Evolutionary conservation across 2,888 invertebrate genomes (phyloP), one percentile per base, ranked within the genome.

Genomic region (Atrina japonica): DNA sequence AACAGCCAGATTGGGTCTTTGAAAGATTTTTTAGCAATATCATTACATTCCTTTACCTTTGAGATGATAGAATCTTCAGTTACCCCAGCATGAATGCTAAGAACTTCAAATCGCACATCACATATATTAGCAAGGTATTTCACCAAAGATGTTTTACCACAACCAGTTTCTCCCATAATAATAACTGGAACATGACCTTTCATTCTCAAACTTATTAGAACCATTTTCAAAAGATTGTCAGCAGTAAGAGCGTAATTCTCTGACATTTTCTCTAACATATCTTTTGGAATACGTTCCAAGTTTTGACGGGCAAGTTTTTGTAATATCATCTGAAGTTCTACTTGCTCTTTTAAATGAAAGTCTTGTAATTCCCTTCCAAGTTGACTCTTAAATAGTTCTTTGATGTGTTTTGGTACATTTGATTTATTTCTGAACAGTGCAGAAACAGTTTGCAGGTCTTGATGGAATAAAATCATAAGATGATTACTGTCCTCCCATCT

Each of bases 131-230:
- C 77, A 2, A 83, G 73, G 55, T 77, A 83, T 21, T 76, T 58
- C 16, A 84, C 77, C 0, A 84, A 71, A 3, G 82, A 82, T 6
- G 84, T 84, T 70, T 84, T 84, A 9, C 84, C 84, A 77, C 84
- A 84, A 2, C 84, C 84, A 2, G 84, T 84, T 69, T 84, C 84
- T 11, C 84, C 83, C 83, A 84, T 84, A 1, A 84, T 73, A 14
- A 84, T 58, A 2, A 84, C 78, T 40, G 84, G 84, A 6, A 83
- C 72, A 35, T 66, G 50, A 14, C 80, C 76, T 61, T 76, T 77
- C 1, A 82, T 59, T 27, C 83, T 63, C 16, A 83, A 61, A 21
- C 74, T 64, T 11, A 83, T 79, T 16, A 83, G 53, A 29, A 82
- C 73, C 83, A 83, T 83, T 66, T 83, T 83, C 14, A 83, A 59